A percentile compares a stretch with the other conserved stretches of the same genome.
phyloP scores from a whole-genome alignment of 1,140 invertebrate species.

The Ericerus pela region DNA sequence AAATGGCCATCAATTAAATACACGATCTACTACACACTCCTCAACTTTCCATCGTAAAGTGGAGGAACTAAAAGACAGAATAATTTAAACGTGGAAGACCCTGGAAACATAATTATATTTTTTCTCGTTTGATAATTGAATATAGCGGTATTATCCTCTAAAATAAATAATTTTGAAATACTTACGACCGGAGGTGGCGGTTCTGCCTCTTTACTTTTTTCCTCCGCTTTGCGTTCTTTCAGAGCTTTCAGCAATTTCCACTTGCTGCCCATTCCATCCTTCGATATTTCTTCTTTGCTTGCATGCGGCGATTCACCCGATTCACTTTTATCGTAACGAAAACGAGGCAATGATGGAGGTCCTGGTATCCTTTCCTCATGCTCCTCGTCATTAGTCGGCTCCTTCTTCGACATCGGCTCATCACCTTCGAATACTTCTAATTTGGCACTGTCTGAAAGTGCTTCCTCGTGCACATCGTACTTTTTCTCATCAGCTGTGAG shows the following conservation, averaged over 20 bases:
- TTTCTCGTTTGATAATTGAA: too few species aligned
- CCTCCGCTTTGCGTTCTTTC: slow-evolving; percentile 76
- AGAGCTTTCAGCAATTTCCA: slow-evolving; percentile 79
- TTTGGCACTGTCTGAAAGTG: too few species aligned
- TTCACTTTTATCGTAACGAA: slow-evolving; percentile 34
- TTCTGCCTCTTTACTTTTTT: slow-evolving; percentile 47
- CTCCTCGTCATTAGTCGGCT: slow-evolving; percentile 5
- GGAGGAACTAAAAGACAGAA: too few species aligned
- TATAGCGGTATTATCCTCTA: too few species aligned
- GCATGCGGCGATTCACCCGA: neutral
- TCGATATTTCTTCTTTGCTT: slow-evolving; percentile 14
- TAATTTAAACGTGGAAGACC: too few species aligned
- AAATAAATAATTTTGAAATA: too few species aligned
- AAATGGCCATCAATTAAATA: too few species aligned
- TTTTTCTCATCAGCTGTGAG: slow-evolving; percentile 6
- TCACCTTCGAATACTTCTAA: too few species aligned
- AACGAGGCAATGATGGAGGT: slow-evolving; percentile 36
- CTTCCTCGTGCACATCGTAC: neutral
- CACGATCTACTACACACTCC: too few species aligned
- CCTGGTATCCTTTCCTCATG: slow-evolving; percentile 20
- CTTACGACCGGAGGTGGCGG: slow-evolving; percentile 25
- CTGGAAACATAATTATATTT: too few species aligned
- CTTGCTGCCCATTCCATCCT: slow-evolving; percentile 51
- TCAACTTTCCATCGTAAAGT: too few species aligned
- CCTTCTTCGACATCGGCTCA: slow-evolving; percentile 24